Conservation (phyloP, 35 echinoderm and acorn worm species). For the Apostichopus japonicus region DNA sequence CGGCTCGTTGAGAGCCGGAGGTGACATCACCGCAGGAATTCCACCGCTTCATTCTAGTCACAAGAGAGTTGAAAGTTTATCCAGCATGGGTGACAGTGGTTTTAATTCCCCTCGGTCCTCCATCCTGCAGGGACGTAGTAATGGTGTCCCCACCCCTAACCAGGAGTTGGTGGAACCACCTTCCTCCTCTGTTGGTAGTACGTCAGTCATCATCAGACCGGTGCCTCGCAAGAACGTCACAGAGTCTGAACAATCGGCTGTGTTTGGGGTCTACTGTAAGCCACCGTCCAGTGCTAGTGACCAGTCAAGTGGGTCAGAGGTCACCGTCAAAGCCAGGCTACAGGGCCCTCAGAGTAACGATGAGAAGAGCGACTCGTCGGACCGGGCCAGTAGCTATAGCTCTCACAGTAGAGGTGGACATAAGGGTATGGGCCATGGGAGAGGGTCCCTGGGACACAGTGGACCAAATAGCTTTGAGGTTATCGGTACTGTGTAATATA, state of each 20-base stretch:
- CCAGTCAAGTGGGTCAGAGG: conserved; percentile 75
- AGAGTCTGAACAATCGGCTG: conserved; percentile 40
- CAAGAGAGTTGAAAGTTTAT: conserved; percentile 83
- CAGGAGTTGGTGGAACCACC: conserved; percentile 35
- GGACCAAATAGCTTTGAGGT: conserved; percentile 82
- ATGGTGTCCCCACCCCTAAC: conserved; percentile 44
- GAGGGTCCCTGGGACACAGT: conserved; percentile 45
- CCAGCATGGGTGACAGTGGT: conserved; percentile 90
- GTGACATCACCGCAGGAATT: not conserved
- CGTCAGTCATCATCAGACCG: conserved; percentile 63
- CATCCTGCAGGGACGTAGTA: conserved; percentile 60
- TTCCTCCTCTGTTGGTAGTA: conserved; percentile 25
- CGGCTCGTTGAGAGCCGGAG: not conserved
- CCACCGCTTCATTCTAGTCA: not conserved
- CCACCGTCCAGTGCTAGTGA: conserved; percentile 71
- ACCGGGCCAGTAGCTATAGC: conserved; percentile 49
- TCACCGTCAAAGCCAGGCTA: conserved; percentile 71
- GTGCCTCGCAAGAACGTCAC: conserved; percentile 56
- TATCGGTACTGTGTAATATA: conserved; percentile 76
- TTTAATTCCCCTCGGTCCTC: conserved; percentile 97
- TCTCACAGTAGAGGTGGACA: conserved; percentile 26
- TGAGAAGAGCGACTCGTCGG: conserved; percentile 70
- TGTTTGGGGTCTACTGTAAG: conserved; percentile 42
- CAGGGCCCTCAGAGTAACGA: conserved; percentile 42
- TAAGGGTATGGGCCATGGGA: conserved; percentile 11